Evolutionary conservation across 1,140 invertebrate genomes (phyloP).

Genomic region (Cotesia vestalis): DNA sequence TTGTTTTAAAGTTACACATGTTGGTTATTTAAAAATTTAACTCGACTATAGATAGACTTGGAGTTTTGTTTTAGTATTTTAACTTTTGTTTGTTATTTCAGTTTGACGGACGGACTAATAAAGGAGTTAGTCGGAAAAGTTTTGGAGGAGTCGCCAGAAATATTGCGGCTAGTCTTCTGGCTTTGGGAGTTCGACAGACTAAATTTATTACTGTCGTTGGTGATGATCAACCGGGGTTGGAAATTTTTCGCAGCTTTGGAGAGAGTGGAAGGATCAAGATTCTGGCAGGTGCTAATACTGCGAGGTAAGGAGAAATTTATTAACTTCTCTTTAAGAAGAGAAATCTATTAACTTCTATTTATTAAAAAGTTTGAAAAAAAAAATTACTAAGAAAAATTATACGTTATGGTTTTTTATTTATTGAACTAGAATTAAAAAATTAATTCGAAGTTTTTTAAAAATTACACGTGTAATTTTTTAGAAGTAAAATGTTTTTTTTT

Average conservation of each 20-base stretch:
- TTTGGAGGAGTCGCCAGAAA: slow-evolving; percentile 92
- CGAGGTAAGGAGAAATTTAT: slow-evolving; percentile 53
- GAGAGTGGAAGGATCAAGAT: slow-evolving; percentile 52
- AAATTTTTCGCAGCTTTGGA: slow-evolving; percentile 65
- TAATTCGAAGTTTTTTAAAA: too few relatives aligned
- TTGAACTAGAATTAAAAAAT: too few relatives aligned
- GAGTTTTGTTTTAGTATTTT: slow-evolving; percentile 22
- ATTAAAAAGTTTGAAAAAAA: too few relatives aligned
- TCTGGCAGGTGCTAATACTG: slow-evolving; percentile 53
- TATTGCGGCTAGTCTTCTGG: slow-evolving; percentile 83
- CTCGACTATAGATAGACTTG: not conserved
- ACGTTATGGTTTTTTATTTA: too few relatives aligned
- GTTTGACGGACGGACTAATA: slow-evolving; percentile 82
- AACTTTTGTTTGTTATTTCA: slow-evolving; percentile 51
- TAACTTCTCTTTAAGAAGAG: too few relatives aligned
- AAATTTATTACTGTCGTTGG: slow-evolving; percentile 85
- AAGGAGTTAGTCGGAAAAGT: slow-evolving; percentile 70
- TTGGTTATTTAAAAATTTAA: not conserved
- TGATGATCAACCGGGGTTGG: slow-evolving; percentile 69
- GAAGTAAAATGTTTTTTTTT: too few relatives aligned
- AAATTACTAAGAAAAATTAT: too few relatives aligned
- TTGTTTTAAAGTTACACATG: too few relatives aligned
- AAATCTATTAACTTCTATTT: too few relatives aligned
- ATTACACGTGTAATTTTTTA: too few relatives aligned
- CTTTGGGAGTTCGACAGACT: slow-evolving; percentile 72